phyloP scores from a whole-genome alignment of 2,888 invertebrate species.

The Ornithoptera alexandrae region DNA sequence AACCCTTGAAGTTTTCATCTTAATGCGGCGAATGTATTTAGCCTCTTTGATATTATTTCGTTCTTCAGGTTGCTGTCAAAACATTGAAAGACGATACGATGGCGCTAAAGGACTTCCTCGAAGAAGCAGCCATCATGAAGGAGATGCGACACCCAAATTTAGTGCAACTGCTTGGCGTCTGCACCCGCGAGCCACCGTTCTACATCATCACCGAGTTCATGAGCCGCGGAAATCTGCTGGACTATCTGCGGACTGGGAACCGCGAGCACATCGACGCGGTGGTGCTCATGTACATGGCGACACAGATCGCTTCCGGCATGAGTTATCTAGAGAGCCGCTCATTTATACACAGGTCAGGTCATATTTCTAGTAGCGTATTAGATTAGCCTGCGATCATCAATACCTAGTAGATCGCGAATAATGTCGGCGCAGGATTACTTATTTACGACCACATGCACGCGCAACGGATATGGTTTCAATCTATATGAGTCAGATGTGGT shows the following conservation, averaged over 20 bases:
- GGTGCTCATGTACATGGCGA: conserved; percentile 98
- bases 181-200: conserved; percentile 98
- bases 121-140: conserved; percentile 99
- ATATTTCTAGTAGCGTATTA: too few relatives aligned
- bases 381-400: too few relatives aligned
- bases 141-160: conserved; percentile 99
- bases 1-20: too few relatives aligned
- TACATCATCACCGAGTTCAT: conserved; percentile 99
- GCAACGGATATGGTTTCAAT: too few relatives aligned
- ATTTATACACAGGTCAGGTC: conserved; percentile 91
- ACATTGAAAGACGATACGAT: conserved; percentile 99
- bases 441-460: too few relatives aligned
- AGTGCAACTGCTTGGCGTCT: conserved; percentile 98
- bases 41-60: neutral
- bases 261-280: conserved; percentile 95
- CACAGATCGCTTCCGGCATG: conserved; percentile 99
- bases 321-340: conserved; percentile 96
- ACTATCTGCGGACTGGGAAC: conserved; percentile 94
- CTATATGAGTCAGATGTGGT: too few relatives aligned
- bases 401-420: too few relatives aligned
- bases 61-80: conserved; percentile 91
- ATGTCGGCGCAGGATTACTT: too few relatives aligned
- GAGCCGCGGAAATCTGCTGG: conserved; percentile 98
- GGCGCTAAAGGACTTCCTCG: conserved; percentile 99
- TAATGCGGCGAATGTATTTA: too few relatives aligned